Evolutionary conservation across 30 jellyfish, hydroid and myxozoan genomes (phyloP).

Genomic region (Haliclystus octoradiatus): DNA sequence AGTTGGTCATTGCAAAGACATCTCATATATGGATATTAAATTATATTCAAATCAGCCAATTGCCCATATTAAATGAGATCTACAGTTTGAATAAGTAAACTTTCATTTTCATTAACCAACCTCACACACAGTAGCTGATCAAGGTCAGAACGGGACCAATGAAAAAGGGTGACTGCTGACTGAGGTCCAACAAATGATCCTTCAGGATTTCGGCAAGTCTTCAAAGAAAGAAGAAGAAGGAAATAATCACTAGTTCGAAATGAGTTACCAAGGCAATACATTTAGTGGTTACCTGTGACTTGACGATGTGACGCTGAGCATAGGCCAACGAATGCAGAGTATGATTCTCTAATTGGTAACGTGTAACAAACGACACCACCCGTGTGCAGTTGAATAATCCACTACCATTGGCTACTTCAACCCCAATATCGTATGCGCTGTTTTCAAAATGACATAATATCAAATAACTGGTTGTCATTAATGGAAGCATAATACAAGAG

Average conservation of each 20-base stretch:
- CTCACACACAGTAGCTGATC: constrained; percentile 88
- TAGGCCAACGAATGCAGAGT: constrained; percentile 45
- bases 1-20: too few relatives aligned
- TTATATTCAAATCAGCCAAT: too few relatives aligned
- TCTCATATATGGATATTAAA: too few relatives aligned
- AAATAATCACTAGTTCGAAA: not conserved
- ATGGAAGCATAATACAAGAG: not conserved
- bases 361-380: constrained; percentile 80
- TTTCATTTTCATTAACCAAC: constrained; percentile 19
- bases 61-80: too few relatives aligned
- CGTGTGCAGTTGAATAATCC: constrained; percentile 77
- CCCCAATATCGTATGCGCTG: constrained; percentile 60
- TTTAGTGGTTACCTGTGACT: constrained; percentile 28
- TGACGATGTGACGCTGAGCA: constrained; percentile 75
- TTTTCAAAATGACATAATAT: constrained; percentile 2
- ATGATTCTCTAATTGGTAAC: constrained; percentile 76
- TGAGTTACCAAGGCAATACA: not conserved
- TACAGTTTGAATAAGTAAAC: too few relatives aligned
- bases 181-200: constrained; percentile 50
- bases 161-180: constrained; percentile 82
- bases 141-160: constrained; percentile 93
- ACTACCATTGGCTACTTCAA: constrained; percentile 54
- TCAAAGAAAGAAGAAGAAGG: not conserved
- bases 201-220: constrained; percentile 16
- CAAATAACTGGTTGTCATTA: not conserved